Evolutionary conservation across 2,888 invertebrate genomes (phyloP).

Genomic region (Cataglyphis albicans): DNA sequence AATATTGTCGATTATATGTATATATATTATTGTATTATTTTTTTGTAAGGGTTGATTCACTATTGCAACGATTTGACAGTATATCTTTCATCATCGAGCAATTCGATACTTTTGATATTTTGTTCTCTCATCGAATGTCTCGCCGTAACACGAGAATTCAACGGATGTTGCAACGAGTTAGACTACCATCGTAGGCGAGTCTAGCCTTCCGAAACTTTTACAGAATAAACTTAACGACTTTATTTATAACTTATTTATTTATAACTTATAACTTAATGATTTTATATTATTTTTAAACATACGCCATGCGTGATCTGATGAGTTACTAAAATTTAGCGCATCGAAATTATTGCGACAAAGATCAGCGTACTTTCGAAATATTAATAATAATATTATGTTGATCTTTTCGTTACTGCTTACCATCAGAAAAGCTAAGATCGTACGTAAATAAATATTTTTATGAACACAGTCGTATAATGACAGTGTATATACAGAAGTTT

Average conservation of each 20-base stretch:
- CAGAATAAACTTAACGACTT: background rate
- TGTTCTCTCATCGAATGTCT: constrained; percentile 1
- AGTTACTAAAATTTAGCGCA: background rate
- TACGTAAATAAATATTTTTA: background rate
- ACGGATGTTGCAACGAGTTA: constrained; percentile 3
- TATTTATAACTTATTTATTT: background rate
- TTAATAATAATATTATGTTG: background rate
- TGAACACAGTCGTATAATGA: background rate
- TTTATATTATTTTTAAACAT: background rate
- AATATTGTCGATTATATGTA: background rate
- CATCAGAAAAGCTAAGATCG: background rate
- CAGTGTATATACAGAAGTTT: background rate
- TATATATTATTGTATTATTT: background rate
- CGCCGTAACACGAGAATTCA: background rate
- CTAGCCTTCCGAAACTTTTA: constrained; percentile 9
- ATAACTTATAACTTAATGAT: background rate
- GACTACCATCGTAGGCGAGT: background rate
- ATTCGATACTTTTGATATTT: constrained; percentile 29
- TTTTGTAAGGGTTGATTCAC: background rate
- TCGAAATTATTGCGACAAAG: background rate
- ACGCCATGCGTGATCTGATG: background rate
- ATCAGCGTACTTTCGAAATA: background rate
- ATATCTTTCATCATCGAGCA: background rate
- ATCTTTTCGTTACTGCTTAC: background rate
- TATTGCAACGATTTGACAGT: background rate